Conservation (phyloP, 2,888 invertebrate species). For the Mesoligia furuncula region DNA sequence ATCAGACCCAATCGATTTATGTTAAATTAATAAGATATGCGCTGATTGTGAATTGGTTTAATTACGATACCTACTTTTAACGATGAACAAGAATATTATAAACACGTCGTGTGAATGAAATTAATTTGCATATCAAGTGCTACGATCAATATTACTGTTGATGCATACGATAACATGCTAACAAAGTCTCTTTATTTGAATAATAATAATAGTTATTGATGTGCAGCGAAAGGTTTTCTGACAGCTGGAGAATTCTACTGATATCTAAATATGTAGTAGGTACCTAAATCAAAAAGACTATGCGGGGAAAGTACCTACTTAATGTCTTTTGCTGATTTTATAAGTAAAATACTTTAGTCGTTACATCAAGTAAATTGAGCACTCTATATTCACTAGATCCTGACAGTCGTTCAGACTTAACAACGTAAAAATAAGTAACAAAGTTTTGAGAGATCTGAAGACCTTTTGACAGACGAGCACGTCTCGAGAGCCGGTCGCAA, state of each 20-base stretch:
- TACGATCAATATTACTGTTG: constrained; percentile 29
- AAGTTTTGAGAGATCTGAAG: constrained; percentile 49
- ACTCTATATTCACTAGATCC: constrained; percentile 58
- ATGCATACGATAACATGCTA: constrained; percentile 13
- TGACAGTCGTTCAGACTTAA: constrained; percentile 53
- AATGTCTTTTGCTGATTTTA: constrained; percentile 11
- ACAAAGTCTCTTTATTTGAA: constrained; percentile 9
- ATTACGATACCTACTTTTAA: constrained; percentile 40
- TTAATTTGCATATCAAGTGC: constrained; percentile 45
- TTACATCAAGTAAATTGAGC: constrained; percentile 31
- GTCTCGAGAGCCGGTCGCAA: constrained; percentile 43
- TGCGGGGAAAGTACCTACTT: background rate
- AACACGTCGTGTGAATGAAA: constrained; percentile 29
- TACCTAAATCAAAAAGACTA: background rate
- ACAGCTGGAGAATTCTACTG: constrained; percentile 3
- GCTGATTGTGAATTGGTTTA: constrained; percentile 49
- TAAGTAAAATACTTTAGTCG: constrained; percentile 30
- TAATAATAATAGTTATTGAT: background rate
- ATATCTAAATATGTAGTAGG: background rate
- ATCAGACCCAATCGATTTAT: constrained; percentile 41
- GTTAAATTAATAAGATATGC: constrained; percentile 32
- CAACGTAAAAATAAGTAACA: constrained; percentile 53
- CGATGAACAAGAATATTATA: constrained; percentile 46
- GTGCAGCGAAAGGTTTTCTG: constrained; percentile 13
- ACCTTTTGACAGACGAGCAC: constrained; percentile 45